Evolutionary conservation across 2,888 invertebrate genomes (phyloP).

Genomic region (Drosophila maculinotata): DNA sequence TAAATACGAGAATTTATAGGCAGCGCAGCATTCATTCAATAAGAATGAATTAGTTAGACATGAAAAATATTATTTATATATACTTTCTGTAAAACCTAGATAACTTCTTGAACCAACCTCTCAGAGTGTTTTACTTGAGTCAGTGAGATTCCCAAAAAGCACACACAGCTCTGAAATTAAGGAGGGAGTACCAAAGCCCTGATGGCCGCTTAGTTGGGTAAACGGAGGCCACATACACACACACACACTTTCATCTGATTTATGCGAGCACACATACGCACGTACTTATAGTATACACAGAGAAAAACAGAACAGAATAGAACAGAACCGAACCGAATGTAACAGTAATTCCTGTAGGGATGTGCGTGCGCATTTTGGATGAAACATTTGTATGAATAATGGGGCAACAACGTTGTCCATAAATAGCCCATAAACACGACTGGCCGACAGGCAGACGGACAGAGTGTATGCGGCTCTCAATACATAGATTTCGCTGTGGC

Average conservation of each 20-base stretch:
- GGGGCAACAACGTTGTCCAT: conserved; percentile 62
- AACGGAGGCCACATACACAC: conserved; percentile 36
- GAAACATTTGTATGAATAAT: conserved; percentile 73
- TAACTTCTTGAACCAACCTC: conserved; percentile 44
- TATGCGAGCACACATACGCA: conserved; percentile 7
- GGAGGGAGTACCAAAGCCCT: conserved; percentile 19
- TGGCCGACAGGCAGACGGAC: conserved; percentile 12
- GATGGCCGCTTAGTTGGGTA: conserved; percentile 50
- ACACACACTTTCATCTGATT: conserved; percentile 17
- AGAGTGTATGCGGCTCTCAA: conserved; percentile 10
- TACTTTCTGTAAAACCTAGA: conserved; percentile 9
- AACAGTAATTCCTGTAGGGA: conserved; percentile 41
- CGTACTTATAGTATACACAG: neutral
- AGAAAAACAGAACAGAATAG: neutral
- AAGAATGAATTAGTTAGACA: no score
- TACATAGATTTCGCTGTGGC: conserved; percentile 30
- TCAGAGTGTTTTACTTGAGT: conserved; percentile 48
- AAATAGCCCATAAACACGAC: conserved; percentile 67
- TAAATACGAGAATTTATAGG: no score
- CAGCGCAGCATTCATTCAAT: no score
- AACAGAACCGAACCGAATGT: conserved; percentile 20
- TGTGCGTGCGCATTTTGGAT: conserved; percentile 47
- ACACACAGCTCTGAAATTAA: conserved; percentile 30
- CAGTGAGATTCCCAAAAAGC: conserved; percentile 28
- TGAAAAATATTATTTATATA: neutral